Percentiles rank a stretch among this genome's conserved stretches.
Evolutionary conservation across 2,113 vertebrate species (phyloP).

Genomic region (Halichoerus grypus): DNA sequence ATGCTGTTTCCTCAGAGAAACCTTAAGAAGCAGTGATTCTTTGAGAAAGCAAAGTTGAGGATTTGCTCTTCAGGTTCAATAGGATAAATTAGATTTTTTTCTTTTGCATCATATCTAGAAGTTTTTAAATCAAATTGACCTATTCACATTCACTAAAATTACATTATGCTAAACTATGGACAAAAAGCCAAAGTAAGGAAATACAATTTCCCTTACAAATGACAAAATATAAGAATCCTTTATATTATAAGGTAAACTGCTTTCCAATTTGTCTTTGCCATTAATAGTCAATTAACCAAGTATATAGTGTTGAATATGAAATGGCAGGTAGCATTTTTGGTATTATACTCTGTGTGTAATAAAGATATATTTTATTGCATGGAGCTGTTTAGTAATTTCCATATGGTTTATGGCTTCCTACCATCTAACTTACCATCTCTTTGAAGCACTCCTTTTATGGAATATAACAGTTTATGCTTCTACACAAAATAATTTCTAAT

Average conservation of each 20-base stretch:
- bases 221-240: background rate
- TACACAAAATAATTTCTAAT: background rate
- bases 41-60: background rate
- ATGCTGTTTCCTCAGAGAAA: background rate
- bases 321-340: background rate
- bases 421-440: background rate
- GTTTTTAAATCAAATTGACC: background rate
- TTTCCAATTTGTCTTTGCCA: background rate
- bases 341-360: background rate
- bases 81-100: background rate
- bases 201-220: background rate
- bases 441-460: background rate
- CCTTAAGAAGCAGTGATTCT: background rate
- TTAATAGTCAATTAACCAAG: background rate
- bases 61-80: background rate
- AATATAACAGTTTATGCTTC: background rate
- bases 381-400: background rate
- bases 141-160: background rate
- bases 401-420: background rate
- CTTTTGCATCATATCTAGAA: background rate
- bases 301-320: background rate
- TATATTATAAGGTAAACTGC: background rate
- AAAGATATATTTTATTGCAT: background rate
- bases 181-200: background rate
- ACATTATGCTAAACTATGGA: background rate